These are phyloP conservation scores for Coelopa frigida DNA, from an alignment of 1,140 invertebrate species.

Conservation along the genomic window DNA sequence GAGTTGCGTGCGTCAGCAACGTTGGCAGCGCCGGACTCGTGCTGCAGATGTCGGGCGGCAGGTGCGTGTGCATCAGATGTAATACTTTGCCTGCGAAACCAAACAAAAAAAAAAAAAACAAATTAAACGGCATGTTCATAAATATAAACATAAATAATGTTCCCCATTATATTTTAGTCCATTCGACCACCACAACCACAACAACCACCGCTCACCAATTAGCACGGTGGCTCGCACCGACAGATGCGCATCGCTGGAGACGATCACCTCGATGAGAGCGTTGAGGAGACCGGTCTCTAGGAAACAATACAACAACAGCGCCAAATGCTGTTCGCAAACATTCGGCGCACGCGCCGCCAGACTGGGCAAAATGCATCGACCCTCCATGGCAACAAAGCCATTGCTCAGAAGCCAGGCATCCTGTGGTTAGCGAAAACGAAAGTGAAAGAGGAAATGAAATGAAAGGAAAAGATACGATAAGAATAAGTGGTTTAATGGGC, in stretches of 20 bases:
- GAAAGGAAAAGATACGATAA: too few relatives aligned
- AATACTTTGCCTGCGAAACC: constrained; percentile 62
- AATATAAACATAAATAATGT: constrained; percentile 2
- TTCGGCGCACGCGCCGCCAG: constrained; percentile 77
- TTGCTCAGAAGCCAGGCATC: constrained; percentile 82
- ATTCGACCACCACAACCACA: neutral
- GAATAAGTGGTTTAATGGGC: too few relatives aligned
- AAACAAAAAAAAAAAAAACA: constrained; percentile 10
- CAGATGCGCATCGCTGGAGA: constrained; percentile 78
- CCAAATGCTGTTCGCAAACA: constrained; percentile 82
- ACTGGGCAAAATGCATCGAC: constrained; percentile 71
- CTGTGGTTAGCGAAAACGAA: constrained; percentile 37
- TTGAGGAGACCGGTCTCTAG: constrained; percentile 78
- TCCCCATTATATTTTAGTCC: neutral
- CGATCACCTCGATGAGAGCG: constrained; percentile 85
- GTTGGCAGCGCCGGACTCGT: constrained; percentile 74
- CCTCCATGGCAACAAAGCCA: constrained; percentile 88
- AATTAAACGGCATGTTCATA: too few relatives aligned
- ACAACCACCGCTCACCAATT: constrained; percentile 50
- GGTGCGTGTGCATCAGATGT: constrained; percentile 72
- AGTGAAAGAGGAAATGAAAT: neutral
- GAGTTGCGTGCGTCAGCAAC: constrained; percentile 70
- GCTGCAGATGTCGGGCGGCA: constrained; percentile 78
- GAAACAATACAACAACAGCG: constrained; percentile 82
- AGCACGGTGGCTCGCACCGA: constrained; percentile 85